phyloP scores from a whole-genome alignment of 92 coral and sea anemone species.

The Paramuricea clavata region DNA sequence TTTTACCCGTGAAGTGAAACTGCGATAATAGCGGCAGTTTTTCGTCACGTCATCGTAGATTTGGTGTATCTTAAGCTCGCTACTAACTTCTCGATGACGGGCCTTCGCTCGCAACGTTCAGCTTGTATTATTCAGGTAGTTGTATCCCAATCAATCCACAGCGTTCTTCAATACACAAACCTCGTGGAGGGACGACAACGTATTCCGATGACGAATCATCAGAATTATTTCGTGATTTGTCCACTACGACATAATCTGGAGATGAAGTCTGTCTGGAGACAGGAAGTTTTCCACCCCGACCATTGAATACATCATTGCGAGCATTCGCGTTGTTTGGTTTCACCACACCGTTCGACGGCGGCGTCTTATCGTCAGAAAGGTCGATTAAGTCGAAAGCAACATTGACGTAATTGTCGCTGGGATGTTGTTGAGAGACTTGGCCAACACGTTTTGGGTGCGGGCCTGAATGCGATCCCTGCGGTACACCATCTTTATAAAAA shows the following conservation, averaged over 20 bases:
- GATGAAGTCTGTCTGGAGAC: background rate
- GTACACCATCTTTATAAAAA: background rate
- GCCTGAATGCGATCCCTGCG: background rate
- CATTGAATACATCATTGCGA: background rate
- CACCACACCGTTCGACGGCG: background rate
- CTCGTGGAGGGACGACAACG: constrained; percentile 2
- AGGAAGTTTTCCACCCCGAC: background rate
- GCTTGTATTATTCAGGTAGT: no score
- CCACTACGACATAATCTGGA: background rate
- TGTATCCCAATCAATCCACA: no score
- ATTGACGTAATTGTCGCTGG: constrained; percentile 5
- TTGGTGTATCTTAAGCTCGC: no score
- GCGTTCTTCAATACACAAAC: no score
- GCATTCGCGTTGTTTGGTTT: background rate
- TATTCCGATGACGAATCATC: background rate
- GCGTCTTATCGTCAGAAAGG: constrained; percentile 7
- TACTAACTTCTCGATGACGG: no score
- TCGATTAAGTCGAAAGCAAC: constrained; percentile 40
- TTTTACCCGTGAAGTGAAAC: no score
- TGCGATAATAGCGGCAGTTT: no score
- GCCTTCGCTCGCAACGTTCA: no score
- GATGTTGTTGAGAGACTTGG: constrained; percentile 6
- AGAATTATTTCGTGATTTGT: background rate
- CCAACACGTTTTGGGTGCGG: background rate
- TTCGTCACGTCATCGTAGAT: no score